Evolutionary conservation across 2,797 vertebrate species (phyloP), one percentile per base, ranked within the genome.

Genomic region (Muscicapa striata): DNA sequence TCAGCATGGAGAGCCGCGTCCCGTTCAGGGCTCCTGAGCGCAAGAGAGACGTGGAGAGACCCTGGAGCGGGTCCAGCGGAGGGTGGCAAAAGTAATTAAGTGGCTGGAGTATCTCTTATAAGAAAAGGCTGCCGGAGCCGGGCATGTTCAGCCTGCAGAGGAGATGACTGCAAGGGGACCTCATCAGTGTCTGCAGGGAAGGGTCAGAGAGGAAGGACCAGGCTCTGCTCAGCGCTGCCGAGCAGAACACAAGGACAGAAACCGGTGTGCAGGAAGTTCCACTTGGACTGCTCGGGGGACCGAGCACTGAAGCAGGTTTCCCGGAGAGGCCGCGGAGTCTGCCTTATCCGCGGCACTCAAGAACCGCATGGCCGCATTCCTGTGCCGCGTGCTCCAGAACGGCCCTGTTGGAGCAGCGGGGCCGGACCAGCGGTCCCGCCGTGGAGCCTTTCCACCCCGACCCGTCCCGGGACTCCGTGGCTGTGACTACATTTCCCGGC

Each of bases 371-470:
- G 46, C 13, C 9, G 7, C 55, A 1, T 6, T 21, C 18, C 7
- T 14, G 32, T 24, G 48, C 62, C 18, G 15, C 14, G 54, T 27
- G 62, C 41, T 23, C 41, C 19, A 11, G 46, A 15, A 22, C 3
- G 15, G 10, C 19, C 13, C 51, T 20, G 32, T 8, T 6, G 1
- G 14, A 36, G 13, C 34, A 19, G 22, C 30, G 15, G 27, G 24
- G 17, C 19, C 3, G 62, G 6, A 1, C 4, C 6, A 2, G 9
- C 4, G 4, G n/a, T 15, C 26, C 13, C 13, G 5, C 36, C 5
- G 5, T 0, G 13, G 1, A 3, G 6, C 26, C 13, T 14, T 24
- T 17, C 27, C 58, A 6, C 0, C 10, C 26, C 0, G 58, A 4
- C 7, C 12, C 58, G 9, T 6, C 23, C 43, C 32, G 43, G 12